Percentiles rank a stretch among this genome's conserved stretches.
phyloP scores from a whole-genome alignment of 2,888 invertebrate genomes.

The Heliconius erato region DNA sequence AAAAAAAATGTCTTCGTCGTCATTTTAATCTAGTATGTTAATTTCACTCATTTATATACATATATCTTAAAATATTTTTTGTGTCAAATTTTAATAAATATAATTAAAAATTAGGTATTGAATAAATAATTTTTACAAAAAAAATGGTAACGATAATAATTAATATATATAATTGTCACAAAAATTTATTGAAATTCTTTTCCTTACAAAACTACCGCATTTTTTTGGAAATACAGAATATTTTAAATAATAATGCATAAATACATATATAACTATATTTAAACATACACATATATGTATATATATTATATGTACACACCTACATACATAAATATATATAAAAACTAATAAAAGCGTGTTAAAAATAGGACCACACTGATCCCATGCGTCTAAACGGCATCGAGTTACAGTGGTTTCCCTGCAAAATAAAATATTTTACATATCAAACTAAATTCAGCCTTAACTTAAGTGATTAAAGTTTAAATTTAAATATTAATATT shows the following conservation, averaged over 20 bases:
- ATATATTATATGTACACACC: not conserved
- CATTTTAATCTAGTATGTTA: not conserved
- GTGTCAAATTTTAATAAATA: not conserved
- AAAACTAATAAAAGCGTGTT: conserved; percentile 14
- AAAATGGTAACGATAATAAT: not conserved
- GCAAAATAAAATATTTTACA: conserved; percentile 48
- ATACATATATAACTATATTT: too few relatives aligned
- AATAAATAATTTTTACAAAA: not conserved
- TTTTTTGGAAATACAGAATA: not conserved
- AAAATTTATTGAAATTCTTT: not conserved
- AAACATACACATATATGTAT: too few relatives aligned
- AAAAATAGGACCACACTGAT: conserved; percentile 52
- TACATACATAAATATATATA: not conserved
- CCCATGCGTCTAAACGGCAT: conserved; percentile 58
- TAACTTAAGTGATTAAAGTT: conserved; percentile 43
- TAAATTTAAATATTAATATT: conserved; percentile 42
- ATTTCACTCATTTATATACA: not conserved
- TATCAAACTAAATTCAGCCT: conserved; percentile 10
- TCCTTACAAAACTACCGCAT: not conserved
- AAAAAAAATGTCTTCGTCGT: too few relatives aligned
- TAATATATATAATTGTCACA: not conserved
- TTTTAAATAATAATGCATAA: not conserved
- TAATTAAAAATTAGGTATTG: not conserved
- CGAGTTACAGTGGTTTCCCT: conserved; percentile 71
- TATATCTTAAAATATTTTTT: not conserved